A percentile compares a stretch with the other conserved stretches of the same genome.
These are phyloP conservation scores for Cepaea hortensis DNA, from an alignment of 2,888 invertebrate species.

Conservation along the genomic window DNA sequence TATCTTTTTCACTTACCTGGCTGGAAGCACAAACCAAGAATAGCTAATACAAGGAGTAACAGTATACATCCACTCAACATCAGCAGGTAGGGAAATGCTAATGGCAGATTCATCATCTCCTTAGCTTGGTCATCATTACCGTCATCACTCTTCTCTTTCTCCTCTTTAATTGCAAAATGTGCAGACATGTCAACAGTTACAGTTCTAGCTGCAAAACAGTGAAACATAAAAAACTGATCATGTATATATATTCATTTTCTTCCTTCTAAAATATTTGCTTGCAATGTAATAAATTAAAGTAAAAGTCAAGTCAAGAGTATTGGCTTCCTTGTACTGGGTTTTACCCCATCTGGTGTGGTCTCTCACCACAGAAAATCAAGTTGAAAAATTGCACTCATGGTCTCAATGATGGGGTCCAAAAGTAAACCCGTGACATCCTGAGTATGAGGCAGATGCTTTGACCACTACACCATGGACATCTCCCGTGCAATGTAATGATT, in stretches of 20 bases:
- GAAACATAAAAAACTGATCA: neutral
- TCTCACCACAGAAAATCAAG: too few relatives aligned
- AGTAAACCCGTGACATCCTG: too few relatives aligned
- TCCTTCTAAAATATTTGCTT: neutral
- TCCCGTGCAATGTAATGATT: too few relatives aligned
- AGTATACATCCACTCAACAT: conserved; percentile 62
- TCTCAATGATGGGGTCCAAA: too few relatives aligned
- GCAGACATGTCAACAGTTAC: neutral
- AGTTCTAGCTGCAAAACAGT: neutral
- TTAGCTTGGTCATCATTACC: neutral
- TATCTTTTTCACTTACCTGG: conserved; percentile 57
- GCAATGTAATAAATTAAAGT: too few relatives aligned
- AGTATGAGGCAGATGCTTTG: too few relatives aligned
- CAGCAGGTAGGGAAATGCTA: conserved; percentile 67
- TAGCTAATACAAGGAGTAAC: conserved; percentile 62
- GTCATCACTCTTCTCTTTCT: conserved; percentile 25
- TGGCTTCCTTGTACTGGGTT: too few relatives aligned
- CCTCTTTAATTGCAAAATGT: conserved; percentile 15
- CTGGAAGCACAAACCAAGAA: conserved; percentile 66
- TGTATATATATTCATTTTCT: neutral
- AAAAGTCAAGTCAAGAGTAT: too few relatives aligned
- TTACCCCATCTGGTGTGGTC: too few relatives aligned
- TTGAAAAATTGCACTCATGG: too few relatives aligned
- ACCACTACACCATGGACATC: too few relatives aligned
- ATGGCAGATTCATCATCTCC: conserved; percentile 41